phyloP scores from a whole-genome alignment of 2,888 invertebrate genomes.

The Eristalis tenax region DNA sequence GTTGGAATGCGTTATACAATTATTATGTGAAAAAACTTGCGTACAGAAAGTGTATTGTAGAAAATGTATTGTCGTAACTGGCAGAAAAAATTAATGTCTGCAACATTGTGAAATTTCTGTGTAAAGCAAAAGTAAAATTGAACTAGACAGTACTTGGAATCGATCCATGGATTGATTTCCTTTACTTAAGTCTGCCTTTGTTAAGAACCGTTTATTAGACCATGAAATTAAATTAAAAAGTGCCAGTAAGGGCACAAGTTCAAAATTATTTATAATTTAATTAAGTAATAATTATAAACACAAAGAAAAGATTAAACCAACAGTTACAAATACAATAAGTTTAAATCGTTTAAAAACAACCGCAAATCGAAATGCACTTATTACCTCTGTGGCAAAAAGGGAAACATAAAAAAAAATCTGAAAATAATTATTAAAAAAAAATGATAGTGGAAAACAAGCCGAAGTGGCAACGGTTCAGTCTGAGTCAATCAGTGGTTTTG shows the following conservation, averaged over 20 bases:
- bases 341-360: constrained; percentile 6
- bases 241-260: constrained; percentile 72
- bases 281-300: constrained; percentile 46
- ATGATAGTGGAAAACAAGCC: constrained; percentile 13
- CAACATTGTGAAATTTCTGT: too few relatives aligned
- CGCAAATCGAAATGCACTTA: constrained; percentile 62
- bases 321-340: not conserved
- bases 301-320: not conserved
- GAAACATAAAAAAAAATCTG: constrained; percentile 72
- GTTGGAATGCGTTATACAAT: too few relatives aligned
- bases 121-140: too few relatives aligned
- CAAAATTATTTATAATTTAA: constrained; percentile 75
- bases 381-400: constrained; percentile 75
- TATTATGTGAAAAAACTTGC: too few relatives aligned
- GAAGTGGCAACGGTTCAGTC: constrained; percentile 11
- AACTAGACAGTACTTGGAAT: too few relatives aligned
- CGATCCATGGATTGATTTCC: too few relatives aligned
- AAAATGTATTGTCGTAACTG: too few relatives aligned
- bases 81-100: too few relatives aligned
- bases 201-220: constrained; percentile 75
- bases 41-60: too few relatives aligned
- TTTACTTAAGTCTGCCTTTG: too few relatives aligned
- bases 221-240: constrained; percentile 63
- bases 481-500: constrained; percentile 6
- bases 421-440: not conserved